Evolutionary conservation across 2,797 vertebrate genomes (phyloP), one percentile per base, ranked within the genome.

Genomic region (Momotus momota): DNA sequence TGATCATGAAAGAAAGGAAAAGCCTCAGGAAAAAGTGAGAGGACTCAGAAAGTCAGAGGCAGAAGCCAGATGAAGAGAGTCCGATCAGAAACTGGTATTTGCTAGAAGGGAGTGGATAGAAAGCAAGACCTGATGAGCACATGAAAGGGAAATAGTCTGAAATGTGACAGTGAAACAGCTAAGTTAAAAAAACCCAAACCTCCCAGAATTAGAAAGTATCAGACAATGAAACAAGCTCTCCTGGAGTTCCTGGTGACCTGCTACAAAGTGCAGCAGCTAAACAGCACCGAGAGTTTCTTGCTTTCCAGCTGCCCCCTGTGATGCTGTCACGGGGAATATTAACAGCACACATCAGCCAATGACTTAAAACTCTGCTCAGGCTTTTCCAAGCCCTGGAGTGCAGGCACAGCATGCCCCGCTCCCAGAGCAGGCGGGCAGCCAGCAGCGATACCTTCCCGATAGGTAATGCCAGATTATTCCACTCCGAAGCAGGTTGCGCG

Each of bases 321-420:
- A 20, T 10, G 77, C 45, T 65, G 16, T 31, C 1, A 1, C 4
- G 2, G 80, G 35, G 52, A 70, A n/a, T n/a, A 54, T 33, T 17
- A 41, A 23, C 54, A 64, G 82, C 48, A 7, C 69, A 7, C 0
- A 0, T 27, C 16, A 27, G 57, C 27, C 31, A 61, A 3, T 0
- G 0, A 4, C 72, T 40, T n/a, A 4, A 70, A 85, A 33, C 40
- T 5, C 41, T 15, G 51, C 80, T 55, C 5, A 1, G 8, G 5
- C 43, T 66, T 20, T n/a, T 31, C 45, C 62, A 26, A 55, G 55
- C 38, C 9, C 7, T 0, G 12, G 29, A 22, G 33, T 2, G 5
- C 55, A 21, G 60, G 41, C 7, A 14, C 55, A 17, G 49, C 52
- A 38, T 15, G 9, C 20, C 35, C 0, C 0, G 23, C 75, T 46